Evolutionary conservation across 2,113 vertebrate genomes (phyloP), one percentile per base, ranked within the genome.

Genomic region (Corynorhinus townsendii): DNA sequence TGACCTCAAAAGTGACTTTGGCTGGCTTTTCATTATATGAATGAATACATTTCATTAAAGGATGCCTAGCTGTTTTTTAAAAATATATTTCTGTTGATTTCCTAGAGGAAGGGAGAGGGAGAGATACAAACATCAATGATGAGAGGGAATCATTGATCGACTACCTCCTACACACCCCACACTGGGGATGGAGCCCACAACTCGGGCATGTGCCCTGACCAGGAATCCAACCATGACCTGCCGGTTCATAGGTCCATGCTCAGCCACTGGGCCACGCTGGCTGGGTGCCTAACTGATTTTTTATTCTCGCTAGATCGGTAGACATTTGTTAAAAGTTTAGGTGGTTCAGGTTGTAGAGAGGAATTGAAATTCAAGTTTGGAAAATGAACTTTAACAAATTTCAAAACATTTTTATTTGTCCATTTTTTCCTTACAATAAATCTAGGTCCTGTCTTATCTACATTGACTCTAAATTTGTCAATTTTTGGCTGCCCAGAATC

Each of bases 21-120:
- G 62, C 38, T 90, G 73, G 52, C 75, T 90, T 87, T 96, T 92
- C 81, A 79, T 92, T 90, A 93, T 93, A 90, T 69, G 54, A 93
- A 72, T 79, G 59, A 85, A 90, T 83, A 93, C 0, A 56, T 88
- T 95, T 93, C 43, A 77, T 38, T 91, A 80, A 77, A 72, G 22
- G 4, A 81, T 54, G 79, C 59, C 20, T 77, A 89, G 17, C 33
- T 73, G 68, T 6, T 43, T 95, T 16, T 49, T 12, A 62, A 62
- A 62, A 62, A 28, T 11, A 24, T 24, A 24, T 62, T 7, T 62
- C 12, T 62, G 28, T 62, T 62, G 59, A 62, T 62, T 26, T 62
- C 26, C 28, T 24, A 62, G 11, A 62, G 59, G 59, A 62, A 62
- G 59, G 59, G 59, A 62, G 59, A 28, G 59, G 59, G 26, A 28